These are phyloP conservation scores for Lasiommata megera DNA, from an alignment of 2,888 invertebrate species.

Conservation along the genomic window DNA sequence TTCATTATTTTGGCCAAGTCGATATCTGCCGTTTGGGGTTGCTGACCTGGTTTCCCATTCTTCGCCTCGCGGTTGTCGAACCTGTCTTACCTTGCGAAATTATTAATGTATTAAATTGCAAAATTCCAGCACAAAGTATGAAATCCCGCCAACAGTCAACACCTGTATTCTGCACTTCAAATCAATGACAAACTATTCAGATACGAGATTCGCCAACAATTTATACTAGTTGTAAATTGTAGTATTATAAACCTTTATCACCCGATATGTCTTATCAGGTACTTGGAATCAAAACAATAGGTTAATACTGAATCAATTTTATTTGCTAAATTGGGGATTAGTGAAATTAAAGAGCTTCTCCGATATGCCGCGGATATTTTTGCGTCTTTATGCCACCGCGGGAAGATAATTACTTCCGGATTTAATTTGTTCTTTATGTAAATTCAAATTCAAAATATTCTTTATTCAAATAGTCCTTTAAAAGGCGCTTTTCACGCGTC, in stretches of 20 bases:
- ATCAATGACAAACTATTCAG: background rate
- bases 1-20: no score
- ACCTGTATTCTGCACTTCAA: background rate
- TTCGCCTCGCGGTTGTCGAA: no score
- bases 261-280: slow-evolving; percentile 7
- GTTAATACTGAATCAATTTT: background rate
- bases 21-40: no score
- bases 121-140: background rate
- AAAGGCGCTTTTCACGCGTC: no score
- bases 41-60: no score
- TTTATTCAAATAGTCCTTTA: no score
- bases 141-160: background rate
- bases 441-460: no score
- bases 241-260: slow-evolving; percentile 14
- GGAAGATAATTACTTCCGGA: no score
- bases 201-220: background rate
- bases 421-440: no score
- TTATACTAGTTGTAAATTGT: slow-evolving; percentile 12
- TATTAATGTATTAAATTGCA: background rate
- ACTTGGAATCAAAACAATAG: slow-evolving; percentile 9
- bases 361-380: background rate
- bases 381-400: no score
- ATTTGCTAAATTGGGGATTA: slow-evolving; percentile 15
- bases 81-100: background rate
- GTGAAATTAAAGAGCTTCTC: slow-evolving; percentile 3